Percentiles rank a stretch among this genome's conserved stretches.
These are phyloP conservation scores for Cryptotis parvus DNA, from an alignment of 2,113 vertebrate species.

Conservation along the genomic window DNA sequence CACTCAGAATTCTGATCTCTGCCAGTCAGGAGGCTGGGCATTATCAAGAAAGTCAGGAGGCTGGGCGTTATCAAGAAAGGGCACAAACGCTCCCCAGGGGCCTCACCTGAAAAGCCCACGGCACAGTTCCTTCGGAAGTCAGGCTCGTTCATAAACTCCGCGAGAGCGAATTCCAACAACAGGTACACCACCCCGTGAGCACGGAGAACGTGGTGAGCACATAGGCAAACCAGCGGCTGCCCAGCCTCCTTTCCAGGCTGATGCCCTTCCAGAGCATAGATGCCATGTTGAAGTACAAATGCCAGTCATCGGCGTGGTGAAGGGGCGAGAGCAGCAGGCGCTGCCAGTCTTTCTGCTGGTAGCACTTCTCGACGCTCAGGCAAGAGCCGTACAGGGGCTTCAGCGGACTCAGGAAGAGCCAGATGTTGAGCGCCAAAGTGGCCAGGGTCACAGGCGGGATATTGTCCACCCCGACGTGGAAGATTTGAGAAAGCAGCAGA, in stretches of 20 bases:
- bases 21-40: not conserved
- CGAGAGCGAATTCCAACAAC: constrained; percentile 87
- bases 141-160: constrained; percentile 87
- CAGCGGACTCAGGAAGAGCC: constrained; percentile 92
- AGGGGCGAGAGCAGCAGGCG: constrained; percentile 93
- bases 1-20: not conserved
- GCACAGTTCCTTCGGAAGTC: constrained; percentile 90
- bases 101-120: constrained; percentile 97
- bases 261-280: constrained; percentile 96
- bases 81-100: rapidly evolving
- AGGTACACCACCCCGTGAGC: constrained; percentile 93
- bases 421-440: constrained; percentile 91
- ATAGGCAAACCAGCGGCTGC: constrained; percentile 92
- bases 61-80: too few species aligned
- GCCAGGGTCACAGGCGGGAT: constrained; percentile 94
- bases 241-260: constrained; percentile 91
- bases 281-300: constrained; percentile 97
- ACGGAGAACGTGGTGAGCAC: constrained; percentile 92
- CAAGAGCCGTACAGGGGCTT: constrained; percentile 88
- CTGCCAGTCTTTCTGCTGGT: constrained; percentile 90
- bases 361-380: constrained; percentile 91
- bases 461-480: constrained; percentile 92
- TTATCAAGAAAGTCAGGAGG: rapidly evolving
- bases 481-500: constrained; percentile 92
- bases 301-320: constrained; percentile 95